Evolutionary conservation across 2,113 vertebrate species (phyloP), one percentile per base, ranked within the genome.

Genomic region (Salvelinus namaycush): DNA sequence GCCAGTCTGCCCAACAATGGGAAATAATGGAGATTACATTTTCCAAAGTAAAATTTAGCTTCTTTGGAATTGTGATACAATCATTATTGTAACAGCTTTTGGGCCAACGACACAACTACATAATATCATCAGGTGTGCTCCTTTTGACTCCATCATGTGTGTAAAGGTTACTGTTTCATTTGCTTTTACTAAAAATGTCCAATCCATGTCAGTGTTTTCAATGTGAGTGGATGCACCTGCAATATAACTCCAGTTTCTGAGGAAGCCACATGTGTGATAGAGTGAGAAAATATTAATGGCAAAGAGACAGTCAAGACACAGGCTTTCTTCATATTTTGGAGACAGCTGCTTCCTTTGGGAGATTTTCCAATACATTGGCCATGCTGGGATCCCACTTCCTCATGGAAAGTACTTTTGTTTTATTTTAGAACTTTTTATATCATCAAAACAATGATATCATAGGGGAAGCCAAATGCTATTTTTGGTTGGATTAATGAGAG

Each of bases 221-320:
- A 71, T 7, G 16, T 22, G 27, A 67, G 67, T 85, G 86, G 87
- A 90, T 80, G 84, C 86, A 90, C 86, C 87, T 90, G 90, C 77
- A 75, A 9, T 57, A 27, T 69, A 49, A 59, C 39, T 73, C 34
- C 39, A 29, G n/a, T 70, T 39, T 79, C n/a, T 73, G 34, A 81
- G 26, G 77, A 88, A 78, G 75, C 31, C 34, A 31, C 27, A n/a
- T 74, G 64, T 71, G 57, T 76, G 24, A 60, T 73, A 12, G 59
- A 57, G 9, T 76, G 76, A 24, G 22, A 69, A 74, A 73, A 78
- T 22, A 68, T 76, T 26, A 49, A 74, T 9, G 48, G 12, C 75
- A 22, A 59, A 66, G 2, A 26, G 13, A 70, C 20, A 8, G 48
- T 76, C 8, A 64, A 74, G 16, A 77, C n/a, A 75, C 11, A 22